A percentile compares a stretch with the other conserved stretches of the same genome.
Evolutionary conservation across 2,797 vertebrate species (phyloP).

Genomic region (Protosalanx chinensis): DNA sequence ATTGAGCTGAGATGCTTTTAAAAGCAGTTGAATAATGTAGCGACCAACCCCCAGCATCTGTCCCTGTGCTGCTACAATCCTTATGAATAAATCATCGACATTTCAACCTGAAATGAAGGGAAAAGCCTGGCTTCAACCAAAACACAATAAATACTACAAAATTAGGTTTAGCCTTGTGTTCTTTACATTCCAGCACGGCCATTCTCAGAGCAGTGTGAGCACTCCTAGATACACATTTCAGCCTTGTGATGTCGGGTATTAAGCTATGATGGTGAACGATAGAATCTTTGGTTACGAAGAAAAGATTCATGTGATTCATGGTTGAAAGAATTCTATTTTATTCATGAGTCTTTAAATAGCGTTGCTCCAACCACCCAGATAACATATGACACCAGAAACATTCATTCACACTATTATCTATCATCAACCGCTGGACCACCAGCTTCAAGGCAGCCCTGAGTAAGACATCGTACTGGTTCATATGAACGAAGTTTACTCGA

Average conservation of each 20-base stretch:
- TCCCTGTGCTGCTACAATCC: conserved; percentile 54
- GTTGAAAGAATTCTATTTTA: conserved; percentile 68
- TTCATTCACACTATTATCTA: not conserved
- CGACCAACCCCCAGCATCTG: conserved; percentile 43
- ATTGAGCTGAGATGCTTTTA: conserved; percentile 74
- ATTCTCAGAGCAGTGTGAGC: not conserved
- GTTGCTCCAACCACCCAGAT: conserved; percentile 50
- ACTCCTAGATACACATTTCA: too few relatives aligned
- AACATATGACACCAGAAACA: conserved; percentile 28
- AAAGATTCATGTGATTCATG: conserved; percentile 33
- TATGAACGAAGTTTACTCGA: too few relatives aligned
- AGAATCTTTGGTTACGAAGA: conserved; percentile 26
- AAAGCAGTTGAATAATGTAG: conserved; percentile 69
- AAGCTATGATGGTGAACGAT: conserved; percentile 19
- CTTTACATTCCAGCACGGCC: not conserved
- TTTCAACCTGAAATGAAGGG: conserved; percentile 57
- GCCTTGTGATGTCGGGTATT: not conserved
- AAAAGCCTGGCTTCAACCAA: conserved; percentile 9
- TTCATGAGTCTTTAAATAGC: conserved; percentile 72
- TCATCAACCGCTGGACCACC: not conserved
- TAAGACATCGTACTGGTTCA: not conserved
- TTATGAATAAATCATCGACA: conserved; percentile 68
- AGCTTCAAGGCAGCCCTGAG: not conserved
- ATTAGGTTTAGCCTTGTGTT: not conserved
- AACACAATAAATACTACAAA: not conserved